Base-by-base conservation (phyloP, 2,797 vertebrate genomes). In the Molossus alvarezi region DNA sequence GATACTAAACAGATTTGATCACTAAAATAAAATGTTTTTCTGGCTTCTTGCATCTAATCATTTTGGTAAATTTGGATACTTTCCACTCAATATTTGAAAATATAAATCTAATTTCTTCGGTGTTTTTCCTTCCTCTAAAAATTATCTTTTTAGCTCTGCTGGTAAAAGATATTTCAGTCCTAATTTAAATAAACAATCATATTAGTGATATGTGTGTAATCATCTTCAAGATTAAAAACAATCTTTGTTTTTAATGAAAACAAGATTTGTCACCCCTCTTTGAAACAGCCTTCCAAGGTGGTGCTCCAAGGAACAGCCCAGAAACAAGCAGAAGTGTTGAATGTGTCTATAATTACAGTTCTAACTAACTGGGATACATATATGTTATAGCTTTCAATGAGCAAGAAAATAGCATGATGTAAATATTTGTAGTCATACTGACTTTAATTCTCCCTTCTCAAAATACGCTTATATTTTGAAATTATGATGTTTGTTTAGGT, bases 41-140 rank as follows among this genome's bases (percentile, higher is more conserved):
- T 62, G 7, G 41, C 29, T 94, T 93, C 53, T 23, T 75, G 84
- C 53, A 53, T 89, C n/a, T 55, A 84, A 67, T 81, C 9, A 77
- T 95, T 92, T 87, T 93, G 65, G 53, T 27, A 93, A 71, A 88
- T 62, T 79, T 51, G 53, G 77, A 67, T 93, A 75, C 6, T 71
- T 96, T 89, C 84, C 58, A 89, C 23, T 85, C 95, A 76, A 75
- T 91, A 81, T 71, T 87, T 93, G 91, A 73, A 80, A 62, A 53
- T 33, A 10, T 79, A 90, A 53, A 82, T 72, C 4, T 72, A 91
- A 95, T 77, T n/a, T n/a, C n/a, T n/a, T n/a, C n/a, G n/a, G n/a
- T n/a, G n/a, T n/a, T n/a, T n/a, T n/a, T 76, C 37, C 17, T 79
- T 3, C 27, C 13, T 91, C 53, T 53, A 11, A 90, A 33, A 80